phyloP scores from a whole-genome alignment of 1,140 invertebrate genomes.

The Venustaconcha ellipsiformis region DNA sequence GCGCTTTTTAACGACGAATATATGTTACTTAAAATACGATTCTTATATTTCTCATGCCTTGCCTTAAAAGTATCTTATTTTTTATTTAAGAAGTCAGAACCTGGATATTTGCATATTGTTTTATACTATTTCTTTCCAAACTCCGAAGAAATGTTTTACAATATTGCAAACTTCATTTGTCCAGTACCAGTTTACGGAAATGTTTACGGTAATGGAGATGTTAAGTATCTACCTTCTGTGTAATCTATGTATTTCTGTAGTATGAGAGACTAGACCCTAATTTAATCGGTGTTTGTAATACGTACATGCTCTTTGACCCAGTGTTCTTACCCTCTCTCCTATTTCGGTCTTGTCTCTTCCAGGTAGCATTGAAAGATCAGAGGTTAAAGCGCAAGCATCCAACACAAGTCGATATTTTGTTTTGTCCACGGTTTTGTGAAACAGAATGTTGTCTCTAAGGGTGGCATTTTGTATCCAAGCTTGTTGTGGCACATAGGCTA shows the following conservation, averaged over 20 bases:
- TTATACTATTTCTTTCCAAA: neutral
- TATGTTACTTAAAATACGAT: too few relatives aligned
- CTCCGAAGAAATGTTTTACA: neutral
- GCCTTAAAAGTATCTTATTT: too few relatives aligned
- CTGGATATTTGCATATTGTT: too few relatives aligned
- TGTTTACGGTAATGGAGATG: too few relatives aligned
- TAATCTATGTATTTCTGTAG: too few relatives aligned
- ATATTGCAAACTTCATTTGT: neutral
- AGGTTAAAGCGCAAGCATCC: slow-evolving; percentile 74
- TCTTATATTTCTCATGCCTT: too few relatives aligned
- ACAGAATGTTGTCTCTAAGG: slow-evolving; percentile 86
- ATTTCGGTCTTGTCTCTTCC: slow-evolving; percentile 77
- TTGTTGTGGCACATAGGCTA: slow-evolving; percentile 84
- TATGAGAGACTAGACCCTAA: neutral
- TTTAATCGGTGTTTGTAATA: neutral
- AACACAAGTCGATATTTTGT: slow-evolving; percentile 69
- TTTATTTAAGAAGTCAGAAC: too few relatives aligned
- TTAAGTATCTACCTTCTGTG: too few relatives aligned
- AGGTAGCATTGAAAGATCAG: slow-evolving; percentile 78
- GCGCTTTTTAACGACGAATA: too few relatives aligned
- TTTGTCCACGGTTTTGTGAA: slow-evolving; percentile 71
- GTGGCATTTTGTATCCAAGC: slow-evolving; percentile 88
- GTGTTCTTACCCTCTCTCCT: slow-evolving; percentile 61
- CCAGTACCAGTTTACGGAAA: too few relatives aligned
- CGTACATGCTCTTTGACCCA: too few relatives aligned